A percentile compares a stretch with the other conserved stretches of the same genome.
Evolutionary conservation across 2,797 vertebrate species (phyloP).

Genomic region (Todus mexicanus): DNA sequence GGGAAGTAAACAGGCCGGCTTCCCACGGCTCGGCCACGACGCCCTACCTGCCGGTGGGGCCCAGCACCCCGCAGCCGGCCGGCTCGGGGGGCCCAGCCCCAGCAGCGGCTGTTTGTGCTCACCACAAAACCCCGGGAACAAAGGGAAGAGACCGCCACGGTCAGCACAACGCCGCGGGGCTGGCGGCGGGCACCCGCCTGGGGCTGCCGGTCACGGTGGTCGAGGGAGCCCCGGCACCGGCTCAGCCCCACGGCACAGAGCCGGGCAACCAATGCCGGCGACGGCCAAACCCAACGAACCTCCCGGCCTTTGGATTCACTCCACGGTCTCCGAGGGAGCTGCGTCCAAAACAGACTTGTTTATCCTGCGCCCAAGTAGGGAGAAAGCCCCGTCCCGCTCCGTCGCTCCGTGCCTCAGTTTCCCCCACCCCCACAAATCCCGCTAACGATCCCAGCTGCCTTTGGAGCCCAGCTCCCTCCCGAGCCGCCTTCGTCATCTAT

Average conservation of each 20-base stretch:
- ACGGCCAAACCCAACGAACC: neutral
- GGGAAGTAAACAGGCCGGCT: neutral
- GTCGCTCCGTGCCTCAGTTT: neutral
- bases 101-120: neutral
- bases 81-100: neutral
- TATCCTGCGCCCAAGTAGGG: neutral
- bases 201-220: neutral
- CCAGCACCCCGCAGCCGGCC: neutral
- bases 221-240: neutral
- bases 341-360: neutral
- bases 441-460: neutral
- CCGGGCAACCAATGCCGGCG: fast-evolving
- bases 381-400: neutral
- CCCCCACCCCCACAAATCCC: neutral
- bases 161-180: slow-evolving; percentile 48
- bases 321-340: neutral
- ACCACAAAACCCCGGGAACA: slow-evolving; percentile 5
- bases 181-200: neutral
- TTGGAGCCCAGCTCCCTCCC: neutral
- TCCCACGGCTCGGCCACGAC: neutral
- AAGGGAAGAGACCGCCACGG: slow-evolving; percentile 1
- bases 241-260: fast-evolving
- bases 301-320: neutral
- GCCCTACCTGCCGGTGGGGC: neutral
- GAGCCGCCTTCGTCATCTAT: neutral